Conservation (phyloP, 2,113 vertebrate genomes). For the Corydoras sp. region DNA sequence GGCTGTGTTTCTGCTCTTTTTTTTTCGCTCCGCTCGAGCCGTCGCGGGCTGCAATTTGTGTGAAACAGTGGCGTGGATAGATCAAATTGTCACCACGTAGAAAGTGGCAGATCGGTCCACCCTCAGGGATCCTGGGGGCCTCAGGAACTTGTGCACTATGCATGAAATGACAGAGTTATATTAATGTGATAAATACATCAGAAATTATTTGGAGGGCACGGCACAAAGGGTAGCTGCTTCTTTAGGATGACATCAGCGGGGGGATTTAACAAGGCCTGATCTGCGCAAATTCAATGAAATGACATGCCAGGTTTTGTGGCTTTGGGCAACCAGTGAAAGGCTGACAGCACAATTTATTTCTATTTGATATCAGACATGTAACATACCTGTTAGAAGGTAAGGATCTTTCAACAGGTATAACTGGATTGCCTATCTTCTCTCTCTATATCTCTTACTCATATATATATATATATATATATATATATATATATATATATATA, state of each 20-base stretch:
- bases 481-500: too few relatives aligned
- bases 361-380: too few relatives aligned
- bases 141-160: constrained; percentile 35
- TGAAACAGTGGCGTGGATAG: constrained; percentile 10
- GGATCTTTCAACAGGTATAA: too few relatives aligned
- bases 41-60: not conserved
- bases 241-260: constrained; percentile 26
- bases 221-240: constrained; percentile 1
- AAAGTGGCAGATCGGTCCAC: constrained; percentile 35
- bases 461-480: too few relatives aligned
- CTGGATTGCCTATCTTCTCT: too few relatives aligned
- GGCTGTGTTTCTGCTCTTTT: not conserved
- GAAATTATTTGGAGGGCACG: constrained; percentile 45
- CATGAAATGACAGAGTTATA: constrained; percentile 65
- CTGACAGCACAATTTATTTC: too few relatives aligned
- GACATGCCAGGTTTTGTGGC: not conserved
- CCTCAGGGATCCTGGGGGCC: constrained; percentile 27
- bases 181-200: constrained; percentile 73
- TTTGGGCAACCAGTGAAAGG: too few relatives aligned
- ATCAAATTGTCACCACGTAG: constrained; percentile 42
- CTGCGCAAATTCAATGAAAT: constrained; percentile 40
- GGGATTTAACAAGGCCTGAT: constrained; percentile 39
- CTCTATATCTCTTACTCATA: too few relatives aligned
- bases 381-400: too few relatives aligned
- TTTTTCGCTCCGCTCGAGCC: constrained; percentile 30